Base-by-base conservation (phyloP, 1,140 invertebrate genomes). In the Solen grandis region DNA sequence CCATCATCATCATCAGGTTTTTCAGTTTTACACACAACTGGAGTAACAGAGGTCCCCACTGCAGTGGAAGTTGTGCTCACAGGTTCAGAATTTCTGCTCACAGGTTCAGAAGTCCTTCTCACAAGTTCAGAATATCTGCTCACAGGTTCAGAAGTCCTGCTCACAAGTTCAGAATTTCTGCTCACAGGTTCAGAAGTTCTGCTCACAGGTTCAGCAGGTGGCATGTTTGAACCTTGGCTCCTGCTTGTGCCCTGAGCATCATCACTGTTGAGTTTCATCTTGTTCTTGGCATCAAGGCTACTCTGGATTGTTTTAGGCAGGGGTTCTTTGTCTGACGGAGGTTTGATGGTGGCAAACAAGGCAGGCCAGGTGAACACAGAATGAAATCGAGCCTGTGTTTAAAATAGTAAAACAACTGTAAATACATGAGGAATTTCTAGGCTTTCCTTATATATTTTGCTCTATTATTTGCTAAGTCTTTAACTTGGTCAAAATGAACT, bases 331-430 rank as follows among this genome's bases (percentile, higher is more conserved):
- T 25, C 41, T 66, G 22, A 36, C 2, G 78, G 78, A 5, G 84
- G 81, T 14, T 57, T 54, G 35, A 85, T 72, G 19, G 85, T 80
- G 27, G 87, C 81, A 35, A 88, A 41, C 14, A 88, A 55, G 27
- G 85, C 87, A 22, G 87, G 87, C 87, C 87, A 88, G 22, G 73
- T 46, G 79, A 87, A 88, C 19, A 85, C 25, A 5, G 85, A 65
- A 31, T 84, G 70, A 69, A 88, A 88, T 50, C 87, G 62, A 19
- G 83, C 80, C 79, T 86, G 79, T n/a, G n/a, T n/a, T n/a, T n/a
- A n/a, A n/a, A n/a, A n/a, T n/a, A n/a, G n/a, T n/a, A n/a, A n/a
- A n/a, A n/a, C n/a, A n/a, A n/a, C n/a, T n/a, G n/a, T n/a, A n/a
- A n/a, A n/a, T n/a, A n/a, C n/a, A n/a, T n/a, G n/a, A n/a, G n/a